Conservation (phyloP, 2,797 vertebrate species). For the Bucorvus abyssinicus region DNA sequence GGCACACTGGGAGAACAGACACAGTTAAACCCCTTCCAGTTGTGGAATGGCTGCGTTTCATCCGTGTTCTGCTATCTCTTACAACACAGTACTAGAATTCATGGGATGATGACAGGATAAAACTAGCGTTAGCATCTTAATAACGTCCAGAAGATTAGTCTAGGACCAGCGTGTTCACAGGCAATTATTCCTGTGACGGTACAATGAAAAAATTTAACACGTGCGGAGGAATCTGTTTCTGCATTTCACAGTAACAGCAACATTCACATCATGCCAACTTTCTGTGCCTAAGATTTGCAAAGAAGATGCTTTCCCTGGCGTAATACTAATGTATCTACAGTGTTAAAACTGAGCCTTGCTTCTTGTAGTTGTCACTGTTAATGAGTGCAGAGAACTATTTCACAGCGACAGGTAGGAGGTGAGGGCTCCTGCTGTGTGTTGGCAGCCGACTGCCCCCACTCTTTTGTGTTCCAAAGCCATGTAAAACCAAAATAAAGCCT, state of each 20-base stretch:
- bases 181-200: background rate
- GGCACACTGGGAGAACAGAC: background rate
- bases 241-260: background rate
- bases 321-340: background rate
- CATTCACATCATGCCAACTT: background rate
- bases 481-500: background rate
- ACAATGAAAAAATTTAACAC: background rate
- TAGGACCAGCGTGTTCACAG: background rate
- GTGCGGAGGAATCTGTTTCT: background rate
- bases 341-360: background rate
- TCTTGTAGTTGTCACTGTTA: background rate
- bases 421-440: background rate
- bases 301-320: background rate
- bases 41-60: background rate
- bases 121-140: background rate
- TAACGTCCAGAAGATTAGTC: background rate
- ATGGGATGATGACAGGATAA: background rate
- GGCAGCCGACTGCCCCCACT: background rate
- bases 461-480: background rate
- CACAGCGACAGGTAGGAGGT: background rate
- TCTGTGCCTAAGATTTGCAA: background rate
- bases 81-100: background rate
- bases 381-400: background rate
- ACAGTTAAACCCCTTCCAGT: background rate
- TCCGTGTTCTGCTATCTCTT: background rate